Evolutionary conservation across 2,888 invertebrate species (phyloP).

Genomic region (Tetropium fuscum): DNA sequence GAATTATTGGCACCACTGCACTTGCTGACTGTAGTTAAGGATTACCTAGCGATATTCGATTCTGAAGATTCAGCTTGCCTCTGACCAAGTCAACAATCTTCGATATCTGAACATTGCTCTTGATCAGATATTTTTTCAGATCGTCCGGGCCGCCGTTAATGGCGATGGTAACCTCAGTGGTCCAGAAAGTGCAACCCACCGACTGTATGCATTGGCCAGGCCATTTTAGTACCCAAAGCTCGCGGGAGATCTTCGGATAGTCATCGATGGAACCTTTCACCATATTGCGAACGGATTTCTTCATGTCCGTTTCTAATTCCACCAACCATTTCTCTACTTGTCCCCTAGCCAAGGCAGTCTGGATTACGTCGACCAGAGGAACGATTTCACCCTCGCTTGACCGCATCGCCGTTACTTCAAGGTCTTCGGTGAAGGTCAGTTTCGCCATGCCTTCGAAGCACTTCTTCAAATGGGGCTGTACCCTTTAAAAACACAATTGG

Average conservation of each 20-base stretch:
- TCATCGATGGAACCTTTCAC: constrained; percentile 78
- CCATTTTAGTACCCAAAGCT: constrained; percentile 90
- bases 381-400: constrained; percentile 91
- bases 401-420: constrained; percentile 90
- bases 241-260: constrained; percentile 74
- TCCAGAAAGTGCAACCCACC: constrained; percentile 91
- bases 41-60: constrained; percentile 84
- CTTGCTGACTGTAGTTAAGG: too few species aligned
- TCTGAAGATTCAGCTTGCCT: constrained; percentile 87
- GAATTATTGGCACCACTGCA: too few species aligned
- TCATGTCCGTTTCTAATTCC: constrained; percentile 89
- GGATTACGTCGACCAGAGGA: constrained; percentile 79
- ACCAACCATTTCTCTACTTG: constrained; percentile 97
- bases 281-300: constrained; percentile 83
- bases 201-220: constrained; percentile 90
- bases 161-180: constrained; percentile 85
- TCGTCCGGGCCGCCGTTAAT: constrained; percentile 72
- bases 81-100: constrained; percentile 88
- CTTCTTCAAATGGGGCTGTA: constrained; percentile 96
- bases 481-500: constrained; percentile 72
- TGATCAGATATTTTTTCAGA: constrained; percentile 74
- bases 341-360: constrained; percentile 87
- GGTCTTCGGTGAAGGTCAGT: constrained; percentile 86
- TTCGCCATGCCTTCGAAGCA: constrained; percentile 95
- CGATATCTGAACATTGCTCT: constrained; percentile 82